A percentile compares a stretch with the other conserved stretches of the same genome.
phyloP scores from a whole-genome alignment of 2,113 vertebrate genomes.

The Anhinga anhinga region DNA sequence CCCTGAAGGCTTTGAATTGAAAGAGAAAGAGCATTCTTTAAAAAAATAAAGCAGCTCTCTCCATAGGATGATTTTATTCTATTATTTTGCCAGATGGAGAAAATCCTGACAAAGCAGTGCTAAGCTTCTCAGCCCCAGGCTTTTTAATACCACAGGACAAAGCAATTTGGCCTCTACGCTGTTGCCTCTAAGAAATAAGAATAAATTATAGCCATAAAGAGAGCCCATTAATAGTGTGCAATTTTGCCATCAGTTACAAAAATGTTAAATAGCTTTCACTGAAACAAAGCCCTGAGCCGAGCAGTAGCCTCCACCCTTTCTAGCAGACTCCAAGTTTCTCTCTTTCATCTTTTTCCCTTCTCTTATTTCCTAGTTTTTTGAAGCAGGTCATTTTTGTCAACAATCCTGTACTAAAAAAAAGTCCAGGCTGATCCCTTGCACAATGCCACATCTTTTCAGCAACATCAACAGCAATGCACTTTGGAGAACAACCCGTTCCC shows the following conservation, averaged over 20 bases:
- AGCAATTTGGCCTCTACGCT: neutral
- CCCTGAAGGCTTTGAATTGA: neutral
- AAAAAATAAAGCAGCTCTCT: neutral
- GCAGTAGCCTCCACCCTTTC: neutral
- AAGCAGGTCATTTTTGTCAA: neutral
- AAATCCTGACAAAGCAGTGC: conserved; percentile 17
- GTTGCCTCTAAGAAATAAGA: neutral
- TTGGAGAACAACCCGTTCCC: neutral
- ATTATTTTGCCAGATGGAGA: conserved; percentile 18
- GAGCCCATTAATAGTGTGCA: neutral
- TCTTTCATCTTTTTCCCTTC: neutral
- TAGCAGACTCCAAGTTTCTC: neutral
- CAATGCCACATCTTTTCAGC: neutral
- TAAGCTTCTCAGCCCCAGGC: conserved; percentile 11
- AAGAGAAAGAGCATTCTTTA: neutral
- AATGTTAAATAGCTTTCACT: neutral
- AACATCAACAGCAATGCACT: neutral
- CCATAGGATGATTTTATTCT: neutral
- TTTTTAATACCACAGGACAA: neutral
- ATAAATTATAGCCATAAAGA: conserved; percentile 14
- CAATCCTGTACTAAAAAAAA: neutral
- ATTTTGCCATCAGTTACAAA: neutral
- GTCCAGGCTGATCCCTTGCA: neutral
- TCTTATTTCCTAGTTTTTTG: neutral
- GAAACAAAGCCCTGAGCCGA: neutral